Conservation (phyloP, 1,140 invertebrate genomes). For the Cydia splendana region DNA sequence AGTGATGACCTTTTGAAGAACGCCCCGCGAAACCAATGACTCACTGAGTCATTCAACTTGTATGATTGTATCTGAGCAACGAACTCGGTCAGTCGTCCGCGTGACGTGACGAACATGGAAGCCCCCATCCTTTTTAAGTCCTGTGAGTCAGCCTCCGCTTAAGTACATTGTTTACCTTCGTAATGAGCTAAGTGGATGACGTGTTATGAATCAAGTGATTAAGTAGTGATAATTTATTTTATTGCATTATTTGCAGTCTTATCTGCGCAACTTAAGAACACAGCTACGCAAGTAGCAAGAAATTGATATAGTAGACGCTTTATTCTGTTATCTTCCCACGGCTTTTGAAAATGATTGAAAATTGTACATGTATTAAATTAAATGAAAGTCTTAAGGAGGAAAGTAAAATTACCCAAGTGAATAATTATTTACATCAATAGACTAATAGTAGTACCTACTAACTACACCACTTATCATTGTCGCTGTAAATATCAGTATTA, state of each 20-base stretch:
- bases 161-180: slow-evolving; percentile 11
- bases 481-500: no score
- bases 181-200: slow-evolving; percentile 13
- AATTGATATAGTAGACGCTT: no score
- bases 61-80: slow-evolving; percentile 17
- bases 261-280: neutral
- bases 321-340: no score
- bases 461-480: no score
- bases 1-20: slow-evolving; percentile 11
- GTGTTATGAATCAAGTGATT: slow-evolving; percentile 17
- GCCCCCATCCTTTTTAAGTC: slow-evolving; percentile 16
- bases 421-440: no score
- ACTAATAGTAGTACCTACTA: no score
- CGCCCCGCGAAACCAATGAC: slow-evolving; percentile 4
- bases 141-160: slow-evolving; percentile 5
- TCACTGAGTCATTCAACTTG: slow-evolving; percentile 17
- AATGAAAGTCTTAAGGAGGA: no score
- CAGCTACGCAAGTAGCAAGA: no score
- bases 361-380: no score
- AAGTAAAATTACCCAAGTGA: no score
- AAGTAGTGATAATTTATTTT: slow-evolving; percentile 1
- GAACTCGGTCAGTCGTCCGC: slow-evolving; percentile 9
- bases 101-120: neutral
- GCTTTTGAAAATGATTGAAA: no score
- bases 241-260: neutral